Conservation (phyloP, 2,113 vertebrate species). For the Riparia riparia region DNA sequence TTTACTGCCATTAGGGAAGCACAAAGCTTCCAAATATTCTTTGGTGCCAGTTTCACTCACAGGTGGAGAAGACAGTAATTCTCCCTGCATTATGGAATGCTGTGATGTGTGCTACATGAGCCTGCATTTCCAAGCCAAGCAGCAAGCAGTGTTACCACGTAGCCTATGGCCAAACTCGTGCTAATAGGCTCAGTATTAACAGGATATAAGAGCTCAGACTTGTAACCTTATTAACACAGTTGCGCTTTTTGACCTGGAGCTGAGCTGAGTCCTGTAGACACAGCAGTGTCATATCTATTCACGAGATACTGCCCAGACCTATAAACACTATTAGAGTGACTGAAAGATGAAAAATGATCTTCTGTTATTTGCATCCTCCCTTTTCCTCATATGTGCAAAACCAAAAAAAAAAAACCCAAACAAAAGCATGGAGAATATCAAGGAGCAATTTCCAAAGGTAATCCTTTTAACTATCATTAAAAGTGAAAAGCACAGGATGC, state of each 20-base stretch:
- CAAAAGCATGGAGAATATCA: neutral
- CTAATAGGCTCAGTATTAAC: neutral
- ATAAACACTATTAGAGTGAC: neutral
- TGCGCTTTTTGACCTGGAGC: neutral
- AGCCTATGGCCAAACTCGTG: neutral
- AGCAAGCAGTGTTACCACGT: neutral
- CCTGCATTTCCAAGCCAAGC: neutral
- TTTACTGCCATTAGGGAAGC: neutral
- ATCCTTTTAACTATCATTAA: neutral
- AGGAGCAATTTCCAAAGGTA: neutral
- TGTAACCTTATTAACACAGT: neutral
- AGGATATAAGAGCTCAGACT: neutral
- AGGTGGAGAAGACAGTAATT: neutral
- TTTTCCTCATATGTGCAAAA: neutral
- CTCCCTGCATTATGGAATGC: neutral
- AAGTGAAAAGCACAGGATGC: neutral
- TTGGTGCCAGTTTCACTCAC: neutral
- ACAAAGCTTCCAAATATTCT: neutral
- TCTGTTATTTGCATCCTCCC: neutral
- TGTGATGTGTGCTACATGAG: neutral
- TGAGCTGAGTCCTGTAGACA: neutral
- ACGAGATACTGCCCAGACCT: neutral
- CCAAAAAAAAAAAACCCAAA: neutral
- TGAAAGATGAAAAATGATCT: neutral
- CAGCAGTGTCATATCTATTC: neutral